These are phyloP conservation scores for Cariama cristata DNA, from an alignment of 2,113 vertebrate species.

Conservation along the genomic window DNA sequence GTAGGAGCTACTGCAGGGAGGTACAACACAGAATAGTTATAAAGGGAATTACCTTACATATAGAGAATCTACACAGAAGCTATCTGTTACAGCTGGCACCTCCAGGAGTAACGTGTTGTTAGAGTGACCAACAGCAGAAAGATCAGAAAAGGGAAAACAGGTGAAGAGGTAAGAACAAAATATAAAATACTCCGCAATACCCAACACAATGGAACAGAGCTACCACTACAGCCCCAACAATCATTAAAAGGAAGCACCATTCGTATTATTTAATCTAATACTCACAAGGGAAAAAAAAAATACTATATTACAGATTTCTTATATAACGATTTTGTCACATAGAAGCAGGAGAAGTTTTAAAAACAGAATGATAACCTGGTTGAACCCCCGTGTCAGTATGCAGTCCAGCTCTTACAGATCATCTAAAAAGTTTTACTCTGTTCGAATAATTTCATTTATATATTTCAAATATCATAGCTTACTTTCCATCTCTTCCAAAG, in stretches of 20 bases:
- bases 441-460: background rate
- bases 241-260: background rate
- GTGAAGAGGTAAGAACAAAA: constrained; percentile 53
- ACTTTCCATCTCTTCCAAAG: background rate
- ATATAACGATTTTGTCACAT: background rate
- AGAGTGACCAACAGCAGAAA: constrained; percentile 67
- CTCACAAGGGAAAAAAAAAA: accelerated
- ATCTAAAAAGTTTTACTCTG: background rate
- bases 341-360: background rate
- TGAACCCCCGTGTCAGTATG: background rate
- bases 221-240: background rate
- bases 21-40: constrained; percentile 45
- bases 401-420: background rate
- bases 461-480: background rate
- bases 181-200: background rate
- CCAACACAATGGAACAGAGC: background rate
- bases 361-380: background rate
- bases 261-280: background rate
- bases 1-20: background rate
- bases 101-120: constrained; percentile 68
- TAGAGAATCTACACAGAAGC: constrained; percentile 66
- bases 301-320: background rate
- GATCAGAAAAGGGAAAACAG: constrained; percentile 63
- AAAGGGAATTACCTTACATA: constrained; percentile 68
- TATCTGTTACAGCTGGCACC: constrained; percentile 69